These are phyloP conservation scores for Clarias fuscus DNA, from an alignment of 2,797 vertebrate species.

Conservation along the genomic window DNA sequence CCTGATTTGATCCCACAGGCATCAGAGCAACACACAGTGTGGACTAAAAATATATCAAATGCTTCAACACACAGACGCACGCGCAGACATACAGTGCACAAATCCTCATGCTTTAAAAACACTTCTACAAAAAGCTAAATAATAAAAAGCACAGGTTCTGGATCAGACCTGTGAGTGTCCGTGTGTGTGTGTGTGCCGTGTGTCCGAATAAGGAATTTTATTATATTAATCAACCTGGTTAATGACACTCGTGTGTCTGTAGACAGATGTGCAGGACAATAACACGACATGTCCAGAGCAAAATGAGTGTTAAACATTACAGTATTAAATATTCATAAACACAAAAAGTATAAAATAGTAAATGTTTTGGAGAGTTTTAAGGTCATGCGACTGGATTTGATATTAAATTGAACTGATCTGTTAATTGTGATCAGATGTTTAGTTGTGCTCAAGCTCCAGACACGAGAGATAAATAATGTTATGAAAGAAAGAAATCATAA, in stretches of 20 bases:
- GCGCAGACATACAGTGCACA: neutral
- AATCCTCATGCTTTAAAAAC: neutral
- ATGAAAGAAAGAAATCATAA: neutral
- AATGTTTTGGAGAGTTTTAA: neutral
- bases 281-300: too few species aligned
- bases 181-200: too few species aligned
- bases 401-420: neutral
- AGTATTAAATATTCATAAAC: too few species aligned
- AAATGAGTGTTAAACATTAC: too few species aligned
- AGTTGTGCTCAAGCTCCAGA: neutral
- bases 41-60: slow-evolving; percentile 8
- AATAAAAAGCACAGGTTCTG: neutral
- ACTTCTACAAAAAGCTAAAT: neutral
- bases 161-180: neutral
- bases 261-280: too few species aligned
- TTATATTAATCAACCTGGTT: neutral
- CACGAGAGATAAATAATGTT: neutral
- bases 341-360: neutral
- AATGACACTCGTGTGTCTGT: too few species aligned
- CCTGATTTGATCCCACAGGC: slow-evolving; percentile 40
- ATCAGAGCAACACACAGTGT: slow-evolving; percentile 20
- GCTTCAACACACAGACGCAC: neutral
- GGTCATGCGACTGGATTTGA: neutral
- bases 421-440: neutral
- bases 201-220: neutral